Conservation (phyloP, 2,113 vertebrate genomes). For the Xiphorhynchus elegans region DNA sequence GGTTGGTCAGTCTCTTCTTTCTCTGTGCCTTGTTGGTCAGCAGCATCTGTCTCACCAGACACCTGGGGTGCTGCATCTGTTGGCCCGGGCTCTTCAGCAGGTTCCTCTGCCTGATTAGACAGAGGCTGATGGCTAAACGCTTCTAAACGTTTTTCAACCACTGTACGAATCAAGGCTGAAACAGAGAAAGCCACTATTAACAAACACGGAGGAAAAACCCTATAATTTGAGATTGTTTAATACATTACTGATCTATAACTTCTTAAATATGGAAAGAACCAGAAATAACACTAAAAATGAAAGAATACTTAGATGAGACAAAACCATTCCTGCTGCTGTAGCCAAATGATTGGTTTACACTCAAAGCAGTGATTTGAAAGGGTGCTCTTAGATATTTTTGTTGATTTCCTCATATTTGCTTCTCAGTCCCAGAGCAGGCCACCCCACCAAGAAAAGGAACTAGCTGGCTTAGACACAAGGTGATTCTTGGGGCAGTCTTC, state of each 20-base stretch:
- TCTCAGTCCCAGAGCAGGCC: neutral
- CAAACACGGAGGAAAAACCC: neutral
- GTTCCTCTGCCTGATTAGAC: neutral
- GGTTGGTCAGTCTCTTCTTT: neutral
- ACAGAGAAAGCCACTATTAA: slow-evolving; percentile 18
- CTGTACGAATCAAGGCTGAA: slow-evolving; percentile 84
- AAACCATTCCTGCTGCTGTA: neutral
- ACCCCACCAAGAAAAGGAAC: neutral
- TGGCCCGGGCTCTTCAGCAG: neutral
- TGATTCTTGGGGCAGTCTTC: neutral
- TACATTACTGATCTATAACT: neutral
- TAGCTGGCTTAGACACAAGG: neutral
- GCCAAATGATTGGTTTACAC: neutral
- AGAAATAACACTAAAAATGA: neutral
- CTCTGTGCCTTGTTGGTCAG: neutral
- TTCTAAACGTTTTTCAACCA: slow-evolving; percentile 71
- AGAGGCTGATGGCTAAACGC: neutral
- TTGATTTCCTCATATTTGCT: neutral
- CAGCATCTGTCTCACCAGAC: neutral
- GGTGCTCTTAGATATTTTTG: neutral
- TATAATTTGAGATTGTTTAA: neutral
- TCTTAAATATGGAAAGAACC: neutral
- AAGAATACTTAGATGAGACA: neutral
- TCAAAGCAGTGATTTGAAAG: neutral
- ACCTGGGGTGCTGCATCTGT: neutral